Base-by-base conservation (phyloP, 2,888 invertebrate species). In the Hyposoter dolosus region DNA sequence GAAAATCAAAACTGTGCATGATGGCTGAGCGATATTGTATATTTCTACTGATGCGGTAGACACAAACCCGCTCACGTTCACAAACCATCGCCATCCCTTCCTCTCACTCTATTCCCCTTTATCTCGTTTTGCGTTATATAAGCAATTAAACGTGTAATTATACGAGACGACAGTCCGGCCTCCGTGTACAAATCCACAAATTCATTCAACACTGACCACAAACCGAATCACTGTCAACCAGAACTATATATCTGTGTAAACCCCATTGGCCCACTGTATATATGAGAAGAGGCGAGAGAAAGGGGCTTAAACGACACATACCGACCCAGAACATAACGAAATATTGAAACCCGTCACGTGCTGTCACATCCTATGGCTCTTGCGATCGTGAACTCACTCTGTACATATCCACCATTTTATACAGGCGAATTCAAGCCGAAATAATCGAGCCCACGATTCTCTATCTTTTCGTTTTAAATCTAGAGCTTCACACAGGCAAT, bases 141-240 rank as follows among this genome's bases (percentile, higher is more conserved):
- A 90, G 91, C 92, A 93, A 92, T 93, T 92, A 92, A 90, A 89
- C 90, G 89, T 89, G 90, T 91, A 92, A 92, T 92, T 92, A 92
- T 91, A 90, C 89, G 90, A 90, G 91, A 92, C 92, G 91, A 90
- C 91, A 90, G 85, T 78, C 77, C 85, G 81, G 86, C 78, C 86
- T 87, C 82, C 82, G 82, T 75, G 85, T 86, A 84, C 87, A 80
- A 86, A 86, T 86, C 87, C 85, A 87, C 87, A 91, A 90, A 92
- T 91, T 91, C 92, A 92, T 92, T 92, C 89, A 88, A 86, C 89
- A 88, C 74, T 80, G 77, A 90, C 92, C 92, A 88, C 92, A 90
- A 92, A 92, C 91, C 92, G 90, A 92, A 92, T 92, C 92, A 91
- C 90, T 91, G 91, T 91, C 92, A 88, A 88, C 75, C 75, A 28